Conservation (phyloP, 1,140 invertebrate genomes). For the Cyphomyrmex costatus region DNA sequence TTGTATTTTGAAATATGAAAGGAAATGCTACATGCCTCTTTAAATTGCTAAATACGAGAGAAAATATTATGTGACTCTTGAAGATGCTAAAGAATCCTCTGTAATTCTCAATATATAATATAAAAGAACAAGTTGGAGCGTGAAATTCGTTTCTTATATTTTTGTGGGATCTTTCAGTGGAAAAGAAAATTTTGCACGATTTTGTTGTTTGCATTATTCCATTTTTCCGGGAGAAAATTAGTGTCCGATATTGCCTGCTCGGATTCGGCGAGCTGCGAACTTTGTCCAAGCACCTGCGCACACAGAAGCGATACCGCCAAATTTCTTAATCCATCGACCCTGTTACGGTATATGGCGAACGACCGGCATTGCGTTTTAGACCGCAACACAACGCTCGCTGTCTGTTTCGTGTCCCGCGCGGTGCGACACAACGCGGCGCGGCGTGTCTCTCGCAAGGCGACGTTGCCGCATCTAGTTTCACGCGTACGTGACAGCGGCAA, state of each 20-base stretch:
- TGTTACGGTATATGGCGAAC: constrained; percentile 79
- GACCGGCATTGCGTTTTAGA: constrained; percentile 71
- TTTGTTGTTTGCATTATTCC: background rate
- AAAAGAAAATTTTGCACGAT: background rate
- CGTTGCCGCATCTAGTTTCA: constrained; percentile 67
- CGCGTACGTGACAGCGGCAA: constrained; percentile 61
- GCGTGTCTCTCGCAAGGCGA: constrained; percentile 57
- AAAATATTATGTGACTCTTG: background rate
- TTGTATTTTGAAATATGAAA: background rate
- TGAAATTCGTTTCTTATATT: background rate
- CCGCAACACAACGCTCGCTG: constrained; percentile 56
- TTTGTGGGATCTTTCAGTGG: background rate
- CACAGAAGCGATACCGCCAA: constrained; percentile 72
- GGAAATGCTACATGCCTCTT: background rate
- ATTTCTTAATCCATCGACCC: constrained; percentile 81
- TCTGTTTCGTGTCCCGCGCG: constrained; percentile 62
- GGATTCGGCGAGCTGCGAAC: background rate
- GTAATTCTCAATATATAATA: no score
- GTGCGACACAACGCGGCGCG: constrained; percentile 33
- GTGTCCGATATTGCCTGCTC: background rate
- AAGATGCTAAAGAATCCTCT: background rate
- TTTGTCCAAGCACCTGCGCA: constrained; percentile 50
- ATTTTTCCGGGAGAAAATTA: background rate
- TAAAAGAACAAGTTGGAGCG: background rate
- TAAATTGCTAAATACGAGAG: background rate